Evolutionary conservation across 2,888 invertebrate genomes (phyloP).

Genomic region (Pimpla rufipes): DNA sequence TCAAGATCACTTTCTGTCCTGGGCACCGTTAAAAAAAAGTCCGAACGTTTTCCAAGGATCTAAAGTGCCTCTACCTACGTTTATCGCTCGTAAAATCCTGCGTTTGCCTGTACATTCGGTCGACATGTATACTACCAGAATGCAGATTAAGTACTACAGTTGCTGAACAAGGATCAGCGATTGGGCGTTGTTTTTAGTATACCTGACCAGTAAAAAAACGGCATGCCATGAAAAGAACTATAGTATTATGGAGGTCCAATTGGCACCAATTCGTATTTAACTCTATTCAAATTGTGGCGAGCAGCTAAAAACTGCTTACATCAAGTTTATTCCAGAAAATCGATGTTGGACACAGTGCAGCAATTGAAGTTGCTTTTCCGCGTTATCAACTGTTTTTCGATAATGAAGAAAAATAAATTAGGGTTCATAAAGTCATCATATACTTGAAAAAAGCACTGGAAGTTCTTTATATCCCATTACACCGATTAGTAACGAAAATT

Average conservation of each 20-base stretch:
- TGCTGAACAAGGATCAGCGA: not conserved
- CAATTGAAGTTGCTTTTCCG: no score
- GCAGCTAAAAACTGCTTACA: not conserved
- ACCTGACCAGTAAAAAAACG: not conserved
- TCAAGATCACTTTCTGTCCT: not conserved
- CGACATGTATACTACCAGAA: not conserved
- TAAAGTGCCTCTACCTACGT: slow-evolving; percentile 4
- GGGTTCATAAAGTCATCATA: not conserved
- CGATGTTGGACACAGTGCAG: no score
- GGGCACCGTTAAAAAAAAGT: not conserved
- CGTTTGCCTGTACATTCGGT: not conserved
- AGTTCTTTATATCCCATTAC: no score
- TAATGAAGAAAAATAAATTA: not conserved
- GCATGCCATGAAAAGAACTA: not conserved
- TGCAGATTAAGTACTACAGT: slow-evolving; percentile 5
- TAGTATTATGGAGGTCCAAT: not conserved
- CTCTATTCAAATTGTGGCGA: not conserved
- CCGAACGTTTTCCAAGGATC: not conserved
- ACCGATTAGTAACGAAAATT: no score
- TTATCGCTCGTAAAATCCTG: not conserved
- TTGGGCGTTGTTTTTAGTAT: not conserved
- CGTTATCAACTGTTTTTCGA: no score
- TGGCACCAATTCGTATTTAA: no score
- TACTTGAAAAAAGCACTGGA: not conserved
- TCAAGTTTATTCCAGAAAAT: no score